Conservation (phyloP, 1,140 invertebrate genomes). For the Tribolium madens region DNA sequence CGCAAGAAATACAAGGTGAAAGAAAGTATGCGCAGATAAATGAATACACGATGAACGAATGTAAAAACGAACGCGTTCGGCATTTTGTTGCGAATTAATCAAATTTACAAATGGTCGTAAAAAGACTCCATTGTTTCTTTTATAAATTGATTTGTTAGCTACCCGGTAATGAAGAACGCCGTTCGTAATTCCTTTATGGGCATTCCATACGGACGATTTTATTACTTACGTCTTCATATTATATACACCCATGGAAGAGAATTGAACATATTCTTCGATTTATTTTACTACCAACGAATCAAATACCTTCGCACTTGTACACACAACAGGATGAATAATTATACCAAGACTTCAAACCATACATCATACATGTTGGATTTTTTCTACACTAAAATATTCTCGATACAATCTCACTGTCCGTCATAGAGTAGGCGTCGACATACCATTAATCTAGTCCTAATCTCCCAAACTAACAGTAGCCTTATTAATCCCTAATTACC, state of each 20-base stretch:
- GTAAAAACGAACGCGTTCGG: constrained; percentile 14
- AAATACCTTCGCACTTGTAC: constrained; percentile 1
- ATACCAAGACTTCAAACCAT: not conserved
- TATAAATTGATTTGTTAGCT: constrained; percentile 30
- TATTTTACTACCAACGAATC: constrained; percentile 18
- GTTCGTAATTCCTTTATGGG: constrained; percentile 27
- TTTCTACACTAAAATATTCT: not conserved
- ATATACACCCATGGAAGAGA: not conserved
- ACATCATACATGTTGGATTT: constrained; percentile 29
- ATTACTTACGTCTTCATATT: constrained; percentile 33
- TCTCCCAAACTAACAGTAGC: constrained; percentile 40
- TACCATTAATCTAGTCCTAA: constrained; percentile 44
- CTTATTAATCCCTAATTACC: not conserved
- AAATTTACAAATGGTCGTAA: constrained; percentile 28
- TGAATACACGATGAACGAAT: constrained; percentile 7
- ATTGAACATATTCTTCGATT: constrained; percentile 10
- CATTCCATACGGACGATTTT: constrained; percentile 27
- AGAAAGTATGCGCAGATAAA: constrained; percentile 37
- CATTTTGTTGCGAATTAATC: constrained; percentile 22
- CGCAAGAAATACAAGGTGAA: constrained; percentile 35
- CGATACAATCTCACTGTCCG: constrained; percentile 22
- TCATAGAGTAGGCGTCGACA: constrained; percentile 35
- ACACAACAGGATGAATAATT: constrained; percentile 23
- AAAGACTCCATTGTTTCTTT: constrained; percentile 12
- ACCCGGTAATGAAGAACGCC: constrained; percentile 32